phyloP scores from a whole-genome alignment of 2,888 invertebrate species.

The Scelioninae gen. 1 region DNA sequence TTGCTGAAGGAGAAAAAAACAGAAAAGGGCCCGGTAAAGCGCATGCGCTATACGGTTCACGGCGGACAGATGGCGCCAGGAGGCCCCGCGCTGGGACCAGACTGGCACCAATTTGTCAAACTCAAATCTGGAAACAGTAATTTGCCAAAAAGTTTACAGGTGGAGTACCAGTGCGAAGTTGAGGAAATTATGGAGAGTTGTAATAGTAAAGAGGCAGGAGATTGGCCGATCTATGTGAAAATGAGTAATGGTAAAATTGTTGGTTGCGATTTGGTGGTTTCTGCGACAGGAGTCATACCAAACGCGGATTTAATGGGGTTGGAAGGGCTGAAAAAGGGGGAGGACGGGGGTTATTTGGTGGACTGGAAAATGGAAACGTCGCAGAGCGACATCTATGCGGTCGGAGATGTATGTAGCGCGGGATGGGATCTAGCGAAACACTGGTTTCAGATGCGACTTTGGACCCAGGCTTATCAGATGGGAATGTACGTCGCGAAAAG shows the following conservation, averaged over 20 bases:
- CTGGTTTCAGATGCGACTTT: slow-evolving; percentile 97
- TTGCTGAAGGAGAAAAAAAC: slow-evolving; percentile 74
- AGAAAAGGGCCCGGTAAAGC: slow-evolving; percentile 81
- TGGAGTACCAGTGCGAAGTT: slow-evolving; percentile 85
- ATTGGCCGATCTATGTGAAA: slow-evolving; percentile 89
- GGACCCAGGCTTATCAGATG: slow-evolving; percentile 99
- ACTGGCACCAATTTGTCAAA: slow-evolving; percentile 93
- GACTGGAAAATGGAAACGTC: slow-evolving; percentile 94
- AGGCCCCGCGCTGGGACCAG: slow-evolving; percentile 98
- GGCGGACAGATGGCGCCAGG: slow-evolving; percentile 85
- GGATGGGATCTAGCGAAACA: slow-evolving; percentile 90
- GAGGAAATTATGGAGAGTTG: slow-evolving; percentile 88
- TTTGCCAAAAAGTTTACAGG: slow-evolving; percentile 82
- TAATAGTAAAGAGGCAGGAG: slow-evolving; percentile 77
- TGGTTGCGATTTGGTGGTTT: slow-evolving; percentile 95
- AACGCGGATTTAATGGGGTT: slow-evolving; percentile 87
- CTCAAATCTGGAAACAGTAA: slow-evolving; percentile 86
- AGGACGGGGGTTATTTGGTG: slow-evolving; percentile 94
- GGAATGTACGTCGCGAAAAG: slow-evolving; percentile 96
- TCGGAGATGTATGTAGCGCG: slow-evolving; percentile 97
- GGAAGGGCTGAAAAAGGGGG: slow-evolving; percentile 85
- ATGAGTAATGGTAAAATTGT: slow-evolving; percentile 90
- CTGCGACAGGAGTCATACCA: slow-evolving; percentile 96
- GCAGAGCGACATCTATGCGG: slow-evolving; percentile 92
- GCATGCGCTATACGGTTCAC: slow-evolving; percentile 89